Base-by-base conservation (phyloP, 2,888 invertebrate species). In the Neoaliturus tenellus region DNA sequence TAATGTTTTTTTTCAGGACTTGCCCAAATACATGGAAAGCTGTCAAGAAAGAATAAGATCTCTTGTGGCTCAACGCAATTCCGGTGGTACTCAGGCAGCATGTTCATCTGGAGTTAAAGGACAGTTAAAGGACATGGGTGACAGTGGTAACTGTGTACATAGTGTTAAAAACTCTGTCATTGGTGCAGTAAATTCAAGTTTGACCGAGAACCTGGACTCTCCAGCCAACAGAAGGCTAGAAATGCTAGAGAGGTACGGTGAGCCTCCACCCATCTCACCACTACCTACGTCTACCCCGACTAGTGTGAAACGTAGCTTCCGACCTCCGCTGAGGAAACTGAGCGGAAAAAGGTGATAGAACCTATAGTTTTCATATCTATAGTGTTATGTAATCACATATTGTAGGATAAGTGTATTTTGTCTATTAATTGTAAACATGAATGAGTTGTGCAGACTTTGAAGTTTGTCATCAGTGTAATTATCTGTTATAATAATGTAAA, bases 231-330 rank as follows among this genome's bases (percentile, higher is more conserved):
- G 78, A 20, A 78, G 35, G 20, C n/a, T 78, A 8, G 51, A n/a
- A 10, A 48, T 28, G 33, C 33, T 78, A 55, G 78, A 78, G 20
- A 28, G 23, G 23, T 78, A 48, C 20, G 78, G 78, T 5, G 78
- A 78, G 23, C 78, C 78, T 2, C 78, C 78, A 17, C 55, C 78
- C 33, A 28, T 78, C n/a, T 55, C 78, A 2, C 55, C 55, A 4
- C 78, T 78, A 4, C 6, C n/a, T n/a, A 28, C 48, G 8, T 35
- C 31, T 6, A 78, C 78, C 23, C 78, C 78, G 1, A 35, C 78
- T 17, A 51, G 33, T 20, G 31, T 78, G 1, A 78, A 78, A 33
- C 17, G 35, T 14, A 78, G 55, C 35, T 78, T 78, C 35, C 48
- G 55, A 20, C 78, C 78, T 33, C 78, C 78, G 2, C 17, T 20